Conservation (phyloP, 2,797 vertebrate genomes). For the Chelidonichthys spinosus region DNA sequence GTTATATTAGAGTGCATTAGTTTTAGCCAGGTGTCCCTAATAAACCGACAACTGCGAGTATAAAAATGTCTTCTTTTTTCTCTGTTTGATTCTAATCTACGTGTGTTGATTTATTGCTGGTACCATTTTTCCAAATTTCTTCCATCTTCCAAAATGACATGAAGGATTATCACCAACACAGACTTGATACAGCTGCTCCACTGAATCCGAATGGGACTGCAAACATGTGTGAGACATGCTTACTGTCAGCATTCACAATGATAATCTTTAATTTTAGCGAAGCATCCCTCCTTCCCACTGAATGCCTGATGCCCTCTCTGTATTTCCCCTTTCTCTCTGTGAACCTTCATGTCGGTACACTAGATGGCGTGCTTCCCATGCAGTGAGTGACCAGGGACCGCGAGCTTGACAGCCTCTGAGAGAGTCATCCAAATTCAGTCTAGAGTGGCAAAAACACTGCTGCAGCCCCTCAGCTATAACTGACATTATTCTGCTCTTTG, state of each 20-base stretch:
- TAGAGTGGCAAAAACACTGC: slow-evolving; percentile 57
- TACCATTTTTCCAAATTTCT: background rate
- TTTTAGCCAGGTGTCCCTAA: background rate
- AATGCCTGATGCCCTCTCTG: background rate
- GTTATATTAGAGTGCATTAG: background rate
- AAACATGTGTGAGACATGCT: background rate
- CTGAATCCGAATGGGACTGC: background rate
- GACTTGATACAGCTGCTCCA: background rate
- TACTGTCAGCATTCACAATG: background rate
- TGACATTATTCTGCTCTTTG: slow-evolving; percentile 71
- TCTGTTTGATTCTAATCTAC: background rate
- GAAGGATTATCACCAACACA: background rate
- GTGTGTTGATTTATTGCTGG: background rate
- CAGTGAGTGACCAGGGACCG: slow-evolving; percentile 9
- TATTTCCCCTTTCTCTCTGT: background rate
- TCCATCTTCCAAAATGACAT: background rate
- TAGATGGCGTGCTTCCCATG: slow-evolving; percentile 75
- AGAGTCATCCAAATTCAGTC: slow-evolving; percentile 72
- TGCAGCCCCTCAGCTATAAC: slow-evolving; percentile 58
- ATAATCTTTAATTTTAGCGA: slow-evolving; percentile 5
- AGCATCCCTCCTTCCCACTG: background rate
- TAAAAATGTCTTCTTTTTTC: background rate
- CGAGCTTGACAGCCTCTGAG: slow-evolving; percentile 60
- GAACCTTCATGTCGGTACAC: slow-evolving; percentile 41
- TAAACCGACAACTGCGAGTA: background rate